These are phyloP conservation scores for Lanius ludovicianus DNA, from an alignment of 2,113 vertebrate genomes.

Conservation along the genomic window DNA sequence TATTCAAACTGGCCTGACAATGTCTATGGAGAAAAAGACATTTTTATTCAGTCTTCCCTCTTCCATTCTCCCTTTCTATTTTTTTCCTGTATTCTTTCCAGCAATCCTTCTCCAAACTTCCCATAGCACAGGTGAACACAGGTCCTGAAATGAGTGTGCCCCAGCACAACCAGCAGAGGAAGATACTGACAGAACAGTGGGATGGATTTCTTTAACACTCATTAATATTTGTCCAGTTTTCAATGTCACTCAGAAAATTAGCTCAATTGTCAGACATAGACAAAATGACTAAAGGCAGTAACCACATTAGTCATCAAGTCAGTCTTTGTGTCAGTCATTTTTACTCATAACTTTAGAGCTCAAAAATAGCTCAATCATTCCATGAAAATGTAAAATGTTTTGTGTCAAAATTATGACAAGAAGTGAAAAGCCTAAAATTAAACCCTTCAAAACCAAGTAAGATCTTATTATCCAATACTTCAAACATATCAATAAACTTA, in stretches of 20 bases:
- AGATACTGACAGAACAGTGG: not conserved
- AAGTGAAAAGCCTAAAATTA: not conserved
- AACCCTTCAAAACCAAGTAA: not conserved
- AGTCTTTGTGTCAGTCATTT: not conserved
- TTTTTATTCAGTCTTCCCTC: not conserved
- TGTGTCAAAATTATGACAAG: not conserved
- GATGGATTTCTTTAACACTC: not conserved
- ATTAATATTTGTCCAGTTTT: not conserved
- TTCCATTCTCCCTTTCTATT: not conserved
- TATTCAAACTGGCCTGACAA: not conserved
- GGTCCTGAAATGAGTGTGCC: not conserved
- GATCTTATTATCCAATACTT: not conserved
- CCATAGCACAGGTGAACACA: accelerated
- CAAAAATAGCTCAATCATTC: not conserved
- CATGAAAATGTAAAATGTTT: not conserved
- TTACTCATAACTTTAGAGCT: not conserved
- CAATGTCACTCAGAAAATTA: not conserved
- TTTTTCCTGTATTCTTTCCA: not conserved
- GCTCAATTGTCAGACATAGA: not conserved
- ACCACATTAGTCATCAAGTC: not conserved
- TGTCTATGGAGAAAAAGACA: not conserved
- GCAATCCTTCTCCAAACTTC: not conserved
- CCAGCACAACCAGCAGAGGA: not conserved
- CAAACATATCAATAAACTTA: not conserved
- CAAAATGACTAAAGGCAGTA: not conserved